A percentile compares a stretch with the other conserved stretches of the same genome.
Conservation (phyloP, 2,888 invertebrate genomes). For the Lasioglossum zephyrum region DNA sequence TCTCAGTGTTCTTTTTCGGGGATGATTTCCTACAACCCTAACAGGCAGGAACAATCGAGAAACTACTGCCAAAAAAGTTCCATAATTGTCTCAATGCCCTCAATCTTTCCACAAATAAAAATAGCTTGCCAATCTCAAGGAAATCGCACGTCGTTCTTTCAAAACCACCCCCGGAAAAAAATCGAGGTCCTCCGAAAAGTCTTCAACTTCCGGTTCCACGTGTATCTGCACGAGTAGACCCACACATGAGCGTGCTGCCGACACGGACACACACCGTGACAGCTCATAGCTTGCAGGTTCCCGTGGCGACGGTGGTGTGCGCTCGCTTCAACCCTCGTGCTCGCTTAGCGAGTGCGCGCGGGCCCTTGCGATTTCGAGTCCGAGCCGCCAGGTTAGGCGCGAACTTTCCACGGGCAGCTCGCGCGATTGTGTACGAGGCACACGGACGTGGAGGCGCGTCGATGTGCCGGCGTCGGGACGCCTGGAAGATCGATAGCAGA, state of each 20-base stretch:
- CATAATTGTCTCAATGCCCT: no score
- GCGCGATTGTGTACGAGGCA: conserved; percentile 54
- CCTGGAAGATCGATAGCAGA: conserved; percentile 81
- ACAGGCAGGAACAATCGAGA: no score
- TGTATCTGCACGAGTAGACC: neutral
- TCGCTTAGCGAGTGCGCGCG: neutral
- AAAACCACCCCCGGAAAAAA: neutral
- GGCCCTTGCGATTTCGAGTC: neutral
- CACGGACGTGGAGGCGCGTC: conserved; percentile 28
- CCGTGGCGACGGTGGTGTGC: conserved; percentile 7
- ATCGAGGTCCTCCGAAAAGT: no score
- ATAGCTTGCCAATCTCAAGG: no score
- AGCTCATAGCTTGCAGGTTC: neutral
- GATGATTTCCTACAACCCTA: no score
- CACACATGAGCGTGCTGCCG: neutral
- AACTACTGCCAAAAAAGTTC: no score
- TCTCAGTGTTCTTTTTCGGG: no score
- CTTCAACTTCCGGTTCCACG: neutral
- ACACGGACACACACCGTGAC: neutral
- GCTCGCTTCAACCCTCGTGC: conserved; percentile 2
- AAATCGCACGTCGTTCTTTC: neutral
- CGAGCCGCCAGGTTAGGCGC: conserved; percentile 33
- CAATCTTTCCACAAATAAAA: no score
- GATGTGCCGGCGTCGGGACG: conserved; percentile 68
- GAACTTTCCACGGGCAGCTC: conserved; percentile 50